These are phyloP conservation scores for Pyrrhura leucotis DNA, from an alignment of 2,797 vertebrate species.

Conservation along the genomic window DNA sequence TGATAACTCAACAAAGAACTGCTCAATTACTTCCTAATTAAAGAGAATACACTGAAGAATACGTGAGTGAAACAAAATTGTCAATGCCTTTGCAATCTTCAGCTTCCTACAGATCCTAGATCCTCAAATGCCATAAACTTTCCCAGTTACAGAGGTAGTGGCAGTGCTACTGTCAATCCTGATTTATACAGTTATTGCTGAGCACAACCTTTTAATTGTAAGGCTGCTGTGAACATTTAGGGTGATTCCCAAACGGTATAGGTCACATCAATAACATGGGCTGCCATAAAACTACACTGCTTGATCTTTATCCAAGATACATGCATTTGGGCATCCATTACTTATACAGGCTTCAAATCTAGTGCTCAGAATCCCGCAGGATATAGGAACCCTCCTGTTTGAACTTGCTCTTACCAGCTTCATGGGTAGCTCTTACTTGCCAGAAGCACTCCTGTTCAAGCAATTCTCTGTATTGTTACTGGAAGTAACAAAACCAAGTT, in stretches of 20 bases:
- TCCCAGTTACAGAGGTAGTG: not conserved
- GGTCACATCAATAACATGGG: not conserved
- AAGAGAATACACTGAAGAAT: not conserved
- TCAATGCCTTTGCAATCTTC: not conserved
- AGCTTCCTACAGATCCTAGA: not conserved
- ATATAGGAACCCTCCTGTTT: rapidly evolving
- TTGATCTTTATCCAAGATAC: not conserved
- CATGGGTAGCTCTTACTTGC: not conserved
- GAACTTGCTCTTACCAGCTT: not conserved
- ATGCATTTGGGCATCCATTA: not conserved
- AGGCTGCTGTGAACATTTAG: not conserved
- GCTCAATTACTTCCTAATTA: constrained; percentile 33
- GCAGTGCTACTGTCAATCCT: not conserved
- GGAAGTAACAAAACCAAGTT: not conserved
- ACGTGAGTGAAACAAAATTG: not conserved
- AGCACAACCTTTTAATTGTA: not conserved
- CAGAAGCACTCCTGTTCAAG: not conserved
- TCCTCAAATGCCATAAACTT: not conserved
- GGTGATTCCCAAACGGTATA: not conserved
- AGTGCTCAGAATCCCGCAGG: rapidly evolving
- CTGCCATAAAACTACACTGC: not conserved
- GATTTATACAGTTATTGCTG: not conserved
- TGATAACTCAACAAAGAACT: not conserved
- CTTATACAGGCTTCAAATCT: not conserved
- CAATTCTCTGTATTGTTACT: not conserved